These are phyloP conservation scores for Hoplodrina blanda DNA, from an alignment of 2,888 invertebrate genomes.

Conservation along the genomic window DNA sequence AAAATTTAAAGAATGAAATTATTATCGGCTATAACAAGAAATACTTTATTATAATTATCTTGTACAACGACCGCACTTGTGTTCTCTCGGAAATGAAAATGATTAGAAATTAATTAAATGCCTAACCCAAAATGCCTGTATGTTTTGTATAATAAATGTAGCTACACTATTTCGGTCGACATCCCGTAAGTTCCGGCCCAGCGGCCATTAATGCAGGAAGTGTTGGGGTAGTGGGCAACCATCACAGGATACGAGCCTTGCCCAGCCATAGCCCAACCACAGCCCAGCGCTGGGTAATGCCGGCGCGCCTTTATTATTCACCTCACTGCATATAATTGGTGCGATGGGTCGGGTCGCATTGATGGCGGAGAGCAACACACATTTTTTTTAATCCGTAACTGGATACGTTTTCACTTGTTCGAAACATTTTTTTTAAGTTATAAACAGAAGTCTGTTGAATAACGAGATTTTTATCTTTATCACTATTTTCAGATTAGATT, in stretches of 20 bases:
- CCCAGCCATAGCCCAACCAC: not conserved
- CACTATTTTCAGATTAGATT: too few species aligned
- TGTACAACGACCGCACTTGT: too few species aligned
- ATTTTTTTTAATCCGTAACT: not conserved
- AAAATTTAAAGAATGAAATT: not conserved
- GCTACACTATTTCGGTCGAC: not conserved
- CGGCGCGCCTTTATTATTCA: slow-evolving; percentile 11
- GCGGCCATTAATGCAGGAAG: slow-evolving; percentile 1
- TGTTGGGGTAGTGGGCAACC: slow-evolving; percentile 1
- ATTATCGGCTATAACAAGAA: too few species aligned
- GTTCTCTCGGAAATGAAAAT: too few species aligned
- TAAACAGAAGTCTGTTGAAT: too few species aligned
- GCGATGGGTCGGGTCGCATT: slow-evolving; percentile 7
- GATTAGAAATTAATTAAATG: too few species aligned
- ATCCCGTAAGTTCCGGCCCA: not conserved
- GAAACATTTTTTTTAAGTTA: not conserved
- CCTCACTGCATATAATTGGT: slow-evolving; percentile 7
- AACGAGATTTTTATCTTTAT: too few species aligned
- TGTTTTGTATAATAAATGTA: not conserved
- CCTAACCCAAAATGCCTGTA: not conserved
- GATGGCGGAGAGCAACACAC: not conserved
- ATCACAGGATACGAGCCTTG: slow-evolving; percentile 1
- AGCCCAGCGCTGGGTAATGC: slow-evolving; percentile 5
- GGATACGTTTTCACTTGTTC: not conserved
- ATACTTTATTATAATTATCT: too few species aligned